Conservation (phyloP, 2,888 invertebrate species). For the Aphodius sticticus region DNA sequence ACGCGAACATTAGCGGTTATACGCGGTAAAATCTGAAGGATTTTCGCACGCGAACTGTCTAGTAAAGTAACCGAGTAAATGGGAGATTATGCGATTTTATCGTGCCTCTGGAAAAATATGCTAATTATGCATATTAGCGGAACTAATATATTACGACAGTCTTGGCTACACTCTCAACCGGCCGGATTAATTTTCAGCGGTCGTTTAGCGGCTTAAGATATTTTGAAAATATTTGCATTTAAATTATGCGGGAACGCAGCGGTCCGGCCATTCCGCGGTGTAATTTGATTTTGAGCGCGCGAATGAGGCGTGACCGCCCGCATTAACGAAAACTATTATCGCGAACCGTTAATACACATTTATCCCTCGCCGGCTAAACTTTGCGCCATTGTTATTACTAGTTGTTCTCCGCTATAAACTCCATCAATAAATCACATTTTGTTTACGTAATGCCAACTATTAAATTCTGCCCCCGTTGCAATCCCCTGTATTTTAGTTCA, state of each 20-base stretch:
- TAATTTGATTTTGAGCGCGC: neutral
- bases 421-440: neutral
- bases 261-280: neutral
- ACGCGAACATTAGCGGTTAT: neutral
- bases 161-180: constrained; percentile 7
- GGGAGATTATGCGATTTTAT: neutral
- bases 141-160: constrained; percentile 14
- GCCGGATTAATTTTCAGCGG: constrained; percentile 29
- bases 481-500: too few relatives aligned
- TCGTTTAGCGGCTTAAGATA: constrained; percentile 29
- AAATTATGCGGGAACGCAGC: constrained; percentile 26
- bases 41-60: too few relatives aligned
- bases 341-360: constrained; percentile 11
- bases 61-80: too few relatives aligned
- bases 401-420: neutral
- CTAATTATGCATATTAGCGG: constrained; percentile 17
- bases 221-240: constrained; percentile 32
- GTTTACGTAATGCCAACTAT: neutral
- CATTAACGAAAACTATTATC: constrained; percentile 15
- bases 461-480: too few relatives aligned
- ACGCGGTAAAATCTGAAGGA: neutral
- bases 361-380: neutral
- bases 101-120: neutral
- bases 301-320: constrained; percentile 6
- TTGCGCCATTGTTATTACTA: neutral